A percentile compares a stretch with the other conserved stretches of the same genome.
These are phyloP conservation scores for Volucella inanis DNA, from an alignment of 2,888 invertebrate genomes.

Conservation along the genomic window DNA sequence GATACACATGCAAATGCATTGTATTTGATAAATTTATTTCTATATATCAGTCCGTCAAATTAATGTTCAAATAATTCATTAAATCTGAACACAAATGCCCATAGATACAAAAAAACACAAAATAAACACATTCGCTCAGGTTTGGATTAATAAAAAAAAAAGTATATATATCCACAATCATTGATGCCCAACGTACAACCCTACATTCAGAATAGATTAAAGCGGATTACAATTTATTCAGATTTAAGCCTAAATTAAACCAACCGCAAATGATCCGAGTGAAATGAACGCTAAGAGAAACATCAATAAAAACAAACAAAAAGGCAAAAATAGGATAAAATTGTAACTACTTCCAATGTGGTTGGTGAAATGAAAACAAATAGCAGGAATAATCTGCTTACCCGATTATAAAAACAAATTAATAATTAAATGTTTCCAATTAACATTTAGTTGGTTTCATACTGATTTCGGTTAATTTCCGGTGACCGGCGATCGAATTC, in stretches of 20 bases:
- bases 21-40: too few relatives aligned
- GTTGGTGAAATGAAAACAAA: not conserved
- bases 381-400: slow-evolving; percentile 27
- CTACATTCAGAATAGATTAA: not conserved
- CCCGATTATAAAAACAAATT: slow-evolving; percentile 59
- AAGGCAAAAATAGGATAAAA: not conserved
- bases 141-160: too few relatives aligned
- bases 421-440: slow-evolving; percentile 65
- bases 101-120: too few relatives aligned
- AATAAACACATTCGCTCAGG: too few relatives aligned
- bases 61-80: too few relatives aligned
- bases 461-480: slow-evolving; percentile 70
- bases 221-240: slow-evolving; percentile 15
- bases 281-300: not conserved
- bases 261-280: not conserved
- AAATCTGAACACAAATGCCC: too few relatives aligned
- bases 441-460: slow-evolving; percentile 69
- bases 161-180: not conserved
- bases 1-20: too few relatives aligned
- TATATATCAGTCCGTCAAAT: too few relatives aligned
- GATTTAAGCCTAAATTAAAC: slow-evolving; percentile 17
- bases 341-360: not conserved
- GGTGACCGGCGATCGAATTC: slow-evolving; percentile 53
- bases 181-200: not conserved
- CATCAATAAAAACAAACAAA: slow-evolving; percentile 6